Percentiles rank a stretch among this genome's conserved stretches.
These are phyloP conservation scores for Rhagoletis zephyria DNA, from an alignment of 1,140 invertebrate species.

Conservation along the genomic window DNA sequence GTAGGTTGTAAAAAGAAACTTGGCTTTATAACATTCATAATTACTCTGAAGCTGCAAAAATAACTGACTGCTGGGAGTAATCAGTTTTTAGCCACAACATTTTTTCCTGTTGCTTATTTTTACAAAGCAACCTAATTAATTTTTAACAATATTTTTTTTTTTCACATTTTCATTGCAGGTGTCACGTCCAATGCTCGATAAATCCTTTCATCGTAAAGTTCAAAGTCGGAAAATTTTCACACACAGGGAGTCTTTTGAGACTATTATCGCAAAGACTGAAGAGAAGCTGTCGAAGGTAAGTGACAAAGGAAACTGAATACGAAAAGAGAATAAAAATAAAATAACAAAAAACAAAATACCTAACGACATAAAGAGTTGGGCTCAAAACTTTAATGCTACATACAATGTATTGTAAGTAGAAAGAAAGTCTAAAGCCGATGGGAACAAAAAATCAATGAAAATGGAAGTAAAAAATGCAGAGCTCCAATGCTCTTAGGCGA, in stretches of 20 bases:
- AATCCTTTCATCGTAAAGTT: conserved; percentile 92
- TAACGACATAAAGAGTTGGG: no score
- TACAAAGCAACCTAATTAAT: background rate
- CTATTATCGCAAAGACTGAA: conserved; percentile 90
- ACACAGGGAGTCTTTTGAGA: conserved; percentile 92
- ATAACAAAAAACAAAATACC: no score
- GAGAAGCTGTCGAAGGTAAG: conserved; percentile 88
- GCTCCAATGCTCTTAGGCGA: background rate
- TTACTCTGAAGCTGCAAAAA: background rate
- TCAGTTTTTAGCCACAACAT: background rate
- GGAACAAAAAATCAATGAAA: background rate
- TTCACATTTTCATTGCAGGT: conserved; percentile 74
- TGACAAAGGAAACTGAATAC: background rate
- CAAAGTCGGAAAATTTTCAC: conserved; percentile 93
- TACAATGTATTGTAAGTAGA: background rate
- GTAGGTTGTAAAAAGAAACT: background rate
- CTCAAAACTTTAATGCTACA: no score
- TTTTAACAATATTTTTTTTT: conserved; percentile 21
- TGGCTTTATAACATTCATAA: background rate
- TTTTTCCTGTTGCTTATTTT: background rate
- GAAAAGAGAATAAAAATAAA: no score
- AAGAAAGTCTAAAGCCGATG: background rate
- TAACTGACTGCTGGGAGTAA: background rate
- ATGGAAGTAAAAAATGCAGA: conserved; percentile 2
- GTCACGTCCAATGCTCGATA: conserved; percentile 88